Base-by-base conservation (phyloP, 2,113 vertebrate genomes). In the Hydrolagus affinis region DNA sequence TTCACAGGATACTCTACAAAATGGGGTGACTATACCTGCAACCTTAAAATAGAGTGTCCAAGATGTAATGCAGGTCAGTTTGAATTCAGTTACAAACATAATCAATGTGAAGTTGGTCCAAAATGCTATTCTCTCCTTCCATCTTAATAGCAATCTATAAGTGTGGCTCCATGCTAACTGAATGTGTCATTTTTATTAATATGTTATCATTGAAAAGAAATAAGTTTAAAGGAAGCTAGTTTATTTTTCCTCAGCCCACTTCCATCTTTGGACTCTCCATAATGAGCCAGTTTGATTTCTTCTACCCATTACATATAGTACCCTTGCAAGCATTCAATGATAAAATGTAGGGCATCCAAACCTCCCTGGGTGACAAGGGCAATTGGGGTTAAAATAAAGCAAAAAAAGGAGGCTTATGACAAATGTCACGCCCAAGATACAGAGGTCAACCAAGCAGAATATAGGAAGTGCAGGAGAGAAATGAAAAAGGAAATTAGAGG, bases 221-320 rank as follows among this genome's bases (percentile, higher is more conserved):
- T 25, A 15, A 12, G 11, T 44, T 23, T 44, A 56, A 78, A 11
- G 76, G 11, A 62, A 60, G 23, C 17, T 44, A 44, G 44, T 60
- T 62, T 78, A 62, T 78, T 78, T 78, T 78, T n/a, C 59, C 62
- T 78, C 62, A 25, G 56, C 76, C n/a, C 57, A 60, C n/a, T 25
- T 60, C 8, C n/a, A 62, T 62, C 76, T 59, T 8, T 32, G 32
- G 56, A 59, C 21, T 78, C 3, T 19, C 44, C 56, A n/a, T 59
- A 21, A 21, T 59, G n/a, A 78, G 59, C 56, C 17, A 23, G 6
- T 17, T 23, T 60, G 59, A 25, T 78, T 78, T 11, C 56, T 12
- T 78, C 56, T 8, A 60, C 11, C 57, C 2, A 7, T 4, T 0
- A 15, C n/a, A 59, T 60, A 25, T 9, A n/a, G 56, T 57, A 57